These are phyloP conservation scores for Chloroceryle aenea DNA, from an alignment of 2,113 vertebrate genomes.

Conservation along the genomic window DNA sequence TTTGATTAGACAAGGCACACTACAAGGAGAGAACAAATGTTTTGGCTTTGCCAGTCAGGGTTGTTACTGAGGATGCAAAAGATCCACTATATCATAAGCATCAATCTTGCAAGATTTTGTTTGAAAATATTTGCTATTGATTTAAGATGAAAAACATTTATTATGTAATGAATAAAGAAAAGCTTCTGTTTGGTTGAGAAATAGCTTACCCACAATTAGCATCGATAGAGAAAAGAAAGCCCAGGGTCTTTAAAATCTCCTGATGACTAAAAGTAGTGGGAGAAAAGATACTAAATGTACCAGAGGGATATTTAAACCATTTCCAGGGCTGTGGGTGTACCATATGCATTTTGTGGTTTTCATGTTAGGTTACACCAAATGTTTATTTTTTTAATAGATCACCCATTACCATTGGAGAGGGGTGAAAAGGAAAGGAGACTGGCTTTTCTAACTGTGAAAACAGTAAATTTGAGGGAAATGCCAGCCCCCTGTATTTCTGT, in stretches of 20 bases:
- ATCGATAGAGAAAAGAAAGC: background rate
- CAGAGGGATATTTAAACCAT: background rate
- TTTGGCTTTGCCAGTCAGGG: background rate
- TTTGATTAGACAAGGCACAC: background rate
- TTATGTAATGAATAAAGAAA: background rate
- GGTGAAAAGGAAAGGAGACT: background rate
- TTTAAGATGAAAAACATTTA: background rate
- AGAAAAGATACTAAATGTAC: constrained; percentile 18
- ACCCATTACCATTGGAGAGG: background rate
- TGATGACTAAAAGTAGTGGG: constrained; percentile 10
- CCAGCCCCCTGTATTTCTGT: accelerated
- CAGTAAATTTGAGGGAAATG: background rate
- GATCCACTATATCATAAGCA: background rate
- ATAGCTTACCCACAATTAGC: background rate
- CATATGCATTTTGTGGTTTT: background rate
- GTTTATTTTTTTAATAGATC: background rate
- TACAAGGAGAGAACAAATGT: background rate
- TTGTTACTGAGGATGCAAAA: background rate
- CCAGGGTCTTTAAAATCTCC: background rate
- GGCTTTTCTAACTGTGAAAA: background rate
- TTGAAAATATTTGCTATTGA: background rate
- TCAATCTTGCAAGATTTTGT: background rate
- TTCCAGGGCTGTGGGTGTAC: constrained; percentile 7
- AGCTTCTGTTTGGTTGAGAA: background rate
- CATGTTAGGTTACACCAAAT: background rate